Conservation (phyloP, 2,113 vertebrate genomes). For the Pagrus major region DNA sequence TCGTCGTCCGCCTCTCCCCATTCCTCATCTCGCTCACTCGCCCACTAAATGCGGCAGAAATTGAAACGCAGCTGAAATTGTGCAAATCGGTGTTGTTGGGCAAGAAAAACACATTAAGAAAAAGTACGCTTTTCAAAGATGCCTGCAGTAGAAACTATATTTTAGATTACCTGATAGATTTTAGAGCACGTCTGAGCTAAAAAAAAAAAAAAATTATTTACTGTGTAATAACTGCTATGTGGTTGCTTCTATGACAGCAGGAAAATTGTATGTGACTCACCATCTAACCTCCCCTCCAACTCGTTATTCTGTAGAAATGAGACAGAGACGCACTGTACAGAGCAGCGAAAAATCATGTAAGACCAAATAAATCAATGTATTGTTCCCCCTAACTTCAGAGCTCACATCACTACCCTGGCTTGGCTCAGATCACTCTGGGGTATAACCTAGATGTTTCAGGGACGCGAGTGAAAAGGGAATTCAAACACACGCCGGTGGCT, state of each 20-base stretch:
- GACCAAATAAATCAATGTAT: constrained; percentile 56
- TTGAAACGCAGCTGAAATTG: constrained; percentile 2
- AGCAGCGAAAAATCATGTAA: constrained; percentile 28
- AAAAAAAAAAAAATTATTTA: constrained; percentile 19
- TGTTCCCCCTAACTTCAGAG: constrained; percentile 17
- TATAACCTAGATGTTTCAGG: constrained; percentile 43
- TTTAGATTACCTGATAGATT: not conserved
- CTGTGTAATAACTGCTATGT: constrained; percentile 1
- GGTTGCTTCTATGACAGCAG: constrained; percentile 28
- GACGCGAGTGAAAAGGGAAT: constrained; percentile 16
- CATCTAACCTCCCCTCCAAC: not conserved
- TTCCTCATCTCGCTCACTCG: not conserved
- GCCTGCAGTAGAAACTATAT: not conserved
- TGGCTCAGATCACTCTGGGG: constrained; percentile 9
- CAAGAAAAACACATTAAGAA: not conserved
- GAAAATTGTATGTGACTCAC: constrained; percentile 4
- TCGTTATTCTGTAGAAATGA: constrained; percentile 2
- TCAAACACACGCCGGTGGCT: not conserved
- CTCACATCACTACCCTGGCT: constrained; percentile 14
- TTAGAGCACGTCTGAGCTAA: constrained; percentile 13
- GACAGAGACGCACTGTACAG: not conserved
- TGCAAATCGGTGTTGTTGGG: constrained; percentile 1
- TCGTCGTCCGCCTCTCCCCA: constrained; percentile 3
- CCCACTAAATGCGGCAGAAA: not conserved
- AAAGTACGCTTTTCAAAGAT: not conserved